phyloP scores from a whole-genome alignment of 2,113 vertebrate genomes.

The Coptodon bakossiorum region DNA sequence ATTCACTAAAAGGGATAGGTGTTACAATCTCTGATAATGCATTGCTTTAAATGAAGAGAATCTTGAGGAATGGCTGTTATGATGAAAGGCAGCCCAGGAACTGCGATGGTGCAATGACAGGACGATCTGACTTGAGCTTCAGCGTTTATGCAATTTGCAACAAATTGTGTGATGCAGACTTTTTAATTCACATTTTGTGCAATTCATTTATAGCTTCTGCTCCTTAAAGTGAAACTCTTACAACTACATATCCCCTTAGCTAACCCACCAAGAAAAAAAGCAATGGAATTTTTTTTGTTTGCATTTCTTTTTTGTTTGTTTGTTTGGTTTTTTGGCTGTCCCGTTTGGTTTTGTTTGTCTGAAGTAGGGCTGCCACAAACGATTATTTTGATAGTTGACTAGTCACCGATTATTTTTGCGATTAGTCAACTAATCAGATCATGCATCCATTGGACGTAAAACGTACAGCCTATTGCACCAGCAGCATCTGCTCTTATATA shows the following conservation, averaged over 20 bases:
- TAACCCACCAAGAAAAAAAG: background rate
- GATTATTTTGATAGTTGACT: too few species aligned
- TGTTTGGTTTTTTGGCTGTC: background rate
- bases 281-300: background rate
- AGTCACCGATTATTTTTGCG: too few species aligned
- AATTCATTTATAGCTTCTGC: background rate
- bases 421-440: too few species aligned
- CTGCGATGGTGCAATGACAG: accelerated
- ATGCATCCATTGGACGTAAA: too few species aligned
- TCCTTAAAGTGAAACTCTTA: background rate
- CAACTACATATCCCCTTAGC: background rate
- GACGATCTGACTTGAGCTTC: background rate
- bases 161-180: background rate
- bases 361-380: too few species aligned
- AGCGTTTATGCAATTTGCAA: background rate
- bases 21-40: background rate
- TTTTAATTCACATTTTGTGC: background rate
- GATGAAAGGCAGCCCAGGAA: background rate
- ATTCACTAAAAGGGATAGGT: background rate
- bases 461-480: too few species aligned
- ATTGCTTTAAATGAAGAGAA: background rate
- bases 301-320: too few species aligned
- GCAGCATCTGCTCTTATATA: too few species aligned
- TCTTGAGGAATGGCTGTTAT: background rate
- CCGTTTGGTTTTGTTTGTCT: background rate